Percentiles rank a stretch among this genome's conserved stretches.
These are phyloP conservation scores for Linnaemya vulpina DNA, from an alignment of 2,888 invertebrate species.

Conservation along the genomic window DNA sequence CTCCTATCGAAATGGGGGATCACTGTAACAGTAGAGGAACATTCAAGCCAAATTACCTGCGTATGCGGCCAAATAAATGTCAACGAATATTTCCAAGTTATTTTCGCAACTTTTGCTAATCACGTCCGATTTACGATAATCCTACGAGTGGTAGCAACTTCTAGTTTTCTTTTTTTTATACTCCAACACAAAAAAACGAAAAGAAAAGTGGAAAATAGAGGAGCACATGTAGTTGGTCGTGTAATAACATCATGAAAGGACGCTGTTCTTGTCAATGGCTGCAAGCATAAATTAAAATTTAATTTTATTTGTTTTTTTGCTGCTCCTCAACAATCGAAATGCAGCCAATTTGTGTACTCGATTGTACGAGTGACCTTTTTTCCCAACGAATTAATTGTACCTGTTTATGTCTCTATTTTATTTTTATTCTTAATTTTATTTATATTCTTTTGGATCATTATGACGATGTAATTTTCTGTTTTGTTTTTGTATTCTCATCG, in stretches of 20 bases:
- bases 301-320: slow-evolving; percentile 11
- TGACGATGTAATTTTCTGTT: slow-evolving; percentile 1
- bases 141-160: neutral
- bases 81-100: too few species aligned
- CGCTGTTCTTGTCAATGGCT: neutral
- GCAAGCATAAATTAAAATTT: neutral
- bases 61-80: too few species aligned
- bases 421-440: too few species aligned
- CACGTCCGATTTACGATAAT: neutral
- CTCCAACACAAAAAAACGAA: too few species aligned
- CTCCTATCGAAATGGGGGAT: too few species aligned
- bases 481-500: neutral
- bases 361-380: slow-evolving; percentile 39
- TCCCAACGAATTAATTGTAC: slow-evolving; percentile 15
- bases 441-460: slow-evolving; percentile 8
- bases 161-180: too few species aligned
- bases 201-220: too few species aligned
- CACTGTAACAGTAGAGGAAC: too few species aligned
- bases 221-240: too few species aligned
- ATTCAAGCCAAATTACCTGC: too few species aligned
- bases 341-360: slow-evolving; percentile 47
- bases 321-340: neutral
- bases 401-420: slow-evolving; percentile 40
- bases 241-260: slow-evolving; percentile 3
- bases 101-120: neutral